Conservation (phyloP, 2,113 vertebrate genomes). For the Gorsachius goisagi region DNA sequence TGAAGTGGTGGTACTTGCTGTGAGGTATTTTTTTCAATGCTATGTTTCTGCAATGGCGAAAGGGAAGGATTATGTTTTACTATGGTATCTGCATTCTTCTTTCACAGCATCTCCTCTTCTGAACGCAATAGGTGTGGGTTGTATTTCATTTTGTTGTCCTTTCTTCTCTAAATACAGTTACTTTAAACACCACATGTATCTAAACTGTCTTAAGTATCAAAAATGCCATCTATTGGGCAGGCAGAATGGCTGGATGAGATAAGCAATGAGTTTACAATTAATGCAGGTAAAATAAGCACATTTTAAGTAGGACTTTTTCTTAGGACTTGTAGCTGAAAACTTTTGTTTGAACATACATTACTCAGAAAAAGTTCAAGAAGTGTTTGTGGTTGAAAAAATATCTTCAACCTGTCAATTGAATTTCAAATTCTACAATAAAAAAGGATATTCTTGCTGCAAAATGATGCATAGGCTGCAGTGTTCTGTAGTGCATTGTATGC, state of each 20-base stretch:
- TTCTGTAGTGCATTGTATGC: background rate
- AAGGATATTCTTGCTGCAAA: constrained; percentile 53
- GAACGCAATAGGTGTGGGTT: background rate
- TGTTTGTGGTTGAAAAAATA: constrained; percentile 57
- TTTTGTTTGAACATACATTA: constrained; percentile 41
- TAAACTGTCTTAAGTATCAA: background rate
- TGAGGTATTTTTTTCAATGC: background rate
- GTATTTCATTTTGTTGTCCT: background rate
- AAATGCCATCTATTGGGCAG: background rate
- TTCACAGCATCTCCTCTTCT: background rate
- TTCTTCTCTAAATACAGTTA: background rate
- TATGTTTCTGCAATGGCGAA: background rate
- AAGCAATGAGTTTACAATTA: background rate
- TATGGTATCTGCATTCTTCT: background rate
- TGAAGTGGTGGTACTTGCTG: background rate
- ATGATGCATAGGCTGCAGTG: constrained; percentile 17
- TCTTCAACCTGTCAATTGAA: constrained; percentile 37
- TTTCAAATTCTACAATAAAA: constrained; percentile 59
- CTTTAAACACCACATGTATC: background rate
- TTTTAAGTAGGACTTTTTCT: background rate
- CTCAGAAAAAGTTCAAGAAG: constrained; percentile 39
- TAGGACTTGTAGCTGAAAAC: constrained; percentile 5
- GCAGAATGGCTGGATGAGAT: background rate
- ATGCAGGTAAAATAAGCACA: background rate
- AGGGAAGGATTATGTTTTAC: background rate